Percentiles rank a stretch among this genome's conserved stretches.
Evolutionary conservation across 2,797 vertebrate species (phyloP).

Genomic region (Anas acuta): DNA sequence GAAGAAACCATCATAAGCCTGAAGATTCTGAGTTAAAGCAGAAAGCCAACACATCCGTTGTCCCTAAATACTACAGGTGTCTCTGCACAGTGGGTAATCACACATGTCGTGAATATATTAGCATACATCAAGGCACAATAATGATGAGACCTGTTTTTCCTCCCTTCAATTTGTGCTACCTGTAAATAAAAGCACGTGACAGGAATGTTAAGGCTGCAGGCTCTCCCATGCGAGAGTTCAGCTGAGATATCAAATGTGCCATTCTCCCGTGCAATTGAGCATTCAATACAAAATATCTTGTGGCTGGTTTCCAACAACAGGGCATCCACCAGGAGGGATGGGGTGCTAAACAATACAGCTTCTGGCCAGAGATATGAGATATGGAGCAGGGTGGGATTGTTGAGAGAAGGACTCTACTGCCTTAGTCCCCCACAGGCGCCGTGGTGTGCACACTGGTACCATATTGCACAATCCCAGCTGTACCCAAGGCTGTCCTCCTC

Average conservation of each 20-base stretch:
- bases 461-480: neutral
- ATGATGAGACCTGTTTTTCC: constrained; percentile 63
- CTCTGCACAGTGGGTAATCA: constrained; percentile 52
- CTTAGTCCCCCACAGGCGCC: neutral
- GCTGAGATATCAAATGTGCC: neutral
- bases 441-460: neutral
- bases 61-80: constrained; percentile 64
- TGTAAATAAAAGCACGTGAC: constrained; percentile 72
- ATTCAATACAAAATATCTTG: neutral
- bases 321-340: neutral
- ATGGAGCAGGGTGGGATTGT: neutral
- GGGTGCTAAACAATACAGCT: neutral
- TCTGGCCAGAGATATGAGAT: neutral
- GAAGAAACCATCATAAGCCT: constrained; percentile 17
- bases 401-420: fast-evolving
- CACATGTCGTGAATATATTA: constrained; percentile 61
- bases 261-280: neutral
- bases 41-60: constrained; percentile 53
- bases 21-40: constrained; percentile 42
- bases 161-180: constrained; percentile 60
- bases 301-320: neutral
- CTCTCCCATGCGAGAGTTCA: neutral
- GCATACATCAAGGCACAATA: constrained; percentile 67
- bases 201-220: constrained; percentile 50
- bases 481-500: neutral